Evolutionary conservation across 1,140 invertebrate species (phyloP).

Genomic region (Temnothorax curvispinosus): DNA sequence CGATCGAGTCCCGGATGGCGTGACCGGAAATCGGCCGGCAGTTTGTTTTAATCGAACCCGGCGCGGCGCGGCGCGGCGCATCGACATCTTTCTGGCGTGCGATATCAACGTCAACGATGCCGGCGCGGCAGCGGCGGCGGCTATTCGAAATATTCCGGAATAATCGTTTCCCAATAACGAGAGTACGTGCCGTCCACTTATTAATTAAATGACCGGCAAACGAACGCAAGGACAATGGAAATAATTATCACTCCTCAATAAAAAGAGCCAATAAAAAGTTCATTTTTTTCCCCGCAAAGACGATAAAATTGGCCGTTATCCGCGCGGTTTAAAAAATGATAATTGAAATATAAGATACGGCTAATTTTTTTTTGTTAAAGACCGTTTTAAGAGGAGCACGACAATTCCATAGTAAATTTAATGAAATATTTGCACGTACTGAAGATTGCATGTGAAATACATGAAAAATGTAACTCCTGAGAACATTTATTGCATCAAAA

Average conservation of each 20-base stretch:
- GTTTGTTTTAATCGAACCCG: conserved; percentile 20
- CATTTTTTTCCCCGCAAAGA: neutral
- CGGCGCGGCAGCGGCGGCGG: neutral
- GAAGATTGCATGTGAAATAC: neutral
- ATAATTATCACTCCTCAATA: conserved; percentile 30
- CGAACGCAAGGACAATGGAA: conserved; percentile 17
- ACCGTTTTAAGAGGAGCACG: neutral
- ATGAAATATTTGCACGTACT: neutral
- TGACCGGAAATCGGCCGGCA: conserved; percentile 16
- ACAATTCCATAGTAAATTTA: neutral
- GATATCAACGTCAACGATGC: neutral
- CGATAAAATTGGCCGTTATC: neutral
- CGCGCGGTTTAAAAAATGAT: neutral
- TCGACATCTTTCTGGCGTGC: conserved; percentile 26
- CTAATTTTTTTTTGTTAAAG: neutral
- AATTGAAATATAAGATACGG: neutral
- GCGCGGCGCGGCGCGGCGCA: neutral
- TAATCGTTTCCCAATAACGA: conserved; percentile 55
- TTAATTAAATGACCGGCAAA: conserved; percentile 26
- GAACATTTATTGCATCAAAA: neutral
- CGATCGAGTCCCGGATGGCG: neutral
- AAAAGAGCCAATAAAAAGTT: neutral
- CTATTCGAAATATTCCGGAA: conserved; percentile 43
- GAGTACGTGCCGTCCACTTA: conserved; percentile 6
- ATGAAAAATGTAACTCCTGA: neutral